Base-by-base conservation (phyloP, 2,888 invertebrate species). In the Pharmacophagus antenor region DNA sequence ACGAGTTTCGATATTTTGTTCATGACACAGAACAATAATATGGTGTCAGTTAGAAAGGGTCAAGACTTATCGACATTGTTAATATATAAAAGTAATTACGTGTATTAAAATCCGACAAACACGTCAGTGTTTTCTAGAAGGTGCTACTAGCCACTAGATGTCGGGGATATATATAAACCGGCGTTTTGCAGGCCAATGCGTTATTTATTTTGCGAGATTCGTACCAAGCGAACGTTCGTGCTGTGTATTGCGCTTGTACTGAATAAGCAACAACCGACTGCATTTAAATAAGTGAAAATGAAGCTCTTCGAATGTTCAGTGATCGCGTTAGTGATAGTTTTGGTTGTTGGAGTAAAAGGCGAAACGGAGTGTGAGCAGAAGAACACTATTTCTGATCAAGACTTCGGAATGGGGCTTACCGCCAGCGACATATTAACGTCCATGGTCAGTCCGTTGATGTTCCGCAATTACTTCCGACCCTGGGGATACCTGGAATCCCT, bases 401-500 rank as follows among this genome's bases (percentile, higher is more conserved):
- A 79, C 20, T 85, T 85, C 58, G 85, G 84, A 0, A 63, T 84
- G 65, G 75, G 79, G 92, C 65, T 84, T 31, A 77, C 82, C 44
- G 69, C 79, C 0, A 76, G 80, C 49, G 84, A 85, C 57, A 71
- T 85, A 7, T 61, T 84, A 7, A 74, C 80, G 5, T 69, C 76
- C 0, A 75, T 82, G 71, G 68, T 79, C 67, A 59, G 76, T 1
- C 83, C 83, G 0, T 79, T 75, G 73, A 61, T 72, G 51, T 65
- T 77, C 42, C 70, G 74, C 18, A 79, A 84, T 65, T 85, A 85
- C 70, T 78, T 72, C 71, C 67, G 85, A 62, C 85, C 85, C 2
- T 85, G 86, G 85, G 72, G 79, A 41, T 77, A 87, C 37, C 72
- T 88, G 52, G 76, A 88, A 41, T 73, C 84, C 17, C 67, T 87